phyloP scores from a whole-genome alignment of 2,797 vertebrate genomes.

The Parambassis ranga region DNA sequence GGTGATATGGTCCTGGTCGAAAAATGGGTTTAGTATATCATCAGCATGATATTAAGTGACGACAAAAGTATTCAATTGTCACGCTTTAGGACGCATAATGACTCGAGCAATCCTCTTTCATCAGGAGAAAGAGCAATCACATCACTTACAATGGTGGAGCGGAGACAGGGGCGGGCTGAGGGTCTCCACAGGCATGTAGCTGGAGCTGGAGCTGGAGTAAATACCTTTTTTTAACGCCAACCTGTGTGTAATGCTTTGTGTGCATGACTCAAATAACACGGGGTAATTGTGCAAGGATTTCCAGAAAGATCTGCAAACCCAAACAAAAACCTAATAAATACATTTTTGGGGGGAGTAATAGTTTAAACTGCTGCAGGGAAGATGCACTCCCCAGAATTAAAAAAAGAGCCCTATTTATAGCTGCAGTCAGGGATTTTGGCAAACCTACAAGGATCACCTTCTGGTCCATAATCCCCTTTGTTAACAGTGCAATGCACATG shows the following conservation, averaged over 20 bases:
- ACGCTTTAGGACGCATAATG: constrained; percentile 61
- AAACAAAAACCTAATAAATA: too few relatives aligned
- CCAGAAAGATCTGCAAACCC: too few relatives aligned
- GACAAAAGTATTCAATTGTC: constrained; percentile 61
- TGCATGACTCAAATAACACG: not conserved
- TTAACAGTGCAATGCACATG: not conserved
- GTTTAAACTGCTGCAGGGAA: too few relatives aligned
- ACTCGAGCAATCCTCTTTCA: constrained; percentile 54
- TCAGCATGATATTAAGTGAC: constrained; percentile 63
- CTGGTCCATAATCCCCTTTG: constrained; percentile 7
- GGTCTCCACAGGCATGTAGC: constrained; percentile 49
- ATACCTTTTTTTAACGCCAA: not conserved
- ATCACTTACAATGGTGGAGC: constrained; percentile 48
- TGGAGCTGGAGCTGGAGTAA: constrained; percentile 14
- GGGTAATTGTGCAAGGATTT: not conserved
- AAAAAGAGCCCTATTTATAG: not conserved
- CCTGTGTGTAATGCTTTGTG: not conserved
- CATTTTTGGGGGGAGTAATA: too few relatives aligned
- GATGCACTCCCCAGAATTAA: not conserved
- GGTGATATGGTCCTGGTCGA: constrained; percentile 17
- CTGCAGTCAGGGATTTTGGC: not conserved
- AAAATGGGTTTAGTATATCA: constrained; percentile 52
- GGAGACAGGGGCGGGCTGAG: constrained; percentile 42
- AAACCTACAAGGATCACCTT: not conserved
- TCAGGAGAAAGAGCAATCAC: constrained; percentile 61